Conservation (phyloP, 2,888 invertebrate genomes). For the Polydesmus complanatus region DNA sequence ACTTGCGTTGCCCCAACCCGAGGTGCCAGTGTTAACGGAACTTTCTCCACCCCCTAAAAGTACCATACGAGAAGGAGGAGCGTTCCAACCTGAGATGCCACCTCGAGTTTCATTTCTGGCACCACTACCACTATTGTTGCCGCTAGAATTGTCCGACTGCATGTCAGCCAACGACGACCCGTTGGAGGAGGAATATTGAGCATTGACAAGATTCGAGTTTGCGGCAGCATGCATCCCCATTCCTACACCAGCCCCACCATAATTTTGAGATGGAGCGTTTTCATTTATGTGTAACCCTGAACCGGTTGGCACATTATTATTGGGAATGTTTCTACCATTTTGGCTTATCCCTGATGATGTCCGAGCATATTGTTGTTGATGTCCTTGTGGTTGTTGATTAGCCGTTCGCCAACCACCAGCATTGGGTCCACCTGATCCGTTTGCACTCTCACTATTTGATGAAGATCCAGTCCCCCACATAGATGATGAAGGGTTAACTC, state of each 20-base stretch:
- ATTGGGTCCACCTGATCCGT: neutral
- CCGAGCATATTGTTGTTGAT: neutral
- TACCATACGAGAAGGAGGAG: conserved; percentile 42
- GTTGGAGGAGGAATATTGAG: conserved; percentile 14
- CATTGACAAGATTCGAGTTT: conserved; percentile 13
- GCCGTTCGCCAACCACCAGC: neutral
- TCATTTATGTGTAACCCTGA: neutral
- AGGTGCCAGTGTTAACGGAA: conserved; percentile 53
- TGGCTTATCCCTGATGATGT: conserved; percentile 1
- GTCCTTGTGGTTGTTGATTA: neutral
- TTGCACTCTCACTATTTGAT: conserved; percentile 1
- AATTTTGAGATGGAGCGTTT: conserved; percentile 2
- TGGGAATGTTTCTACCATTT: conserved; percentile 17
- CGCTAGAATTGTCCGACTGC: neutral
- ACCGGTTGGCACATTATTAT: conserved; percentile 10
- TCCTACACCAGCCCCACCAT: conserved; percentile 4
- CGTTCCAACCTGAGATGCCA: conserved; percentile 13
- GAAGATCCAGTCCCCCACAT: conserved; percentile 6
- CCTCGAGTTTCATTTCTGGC: conserved; percentile 10
- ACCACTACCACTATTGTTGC: neutral
- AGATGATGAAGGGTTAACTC: neutral
- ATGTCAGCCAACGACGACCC: conserved; percentile 4
- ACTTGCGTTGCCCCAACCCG: conserved; percentile 49
- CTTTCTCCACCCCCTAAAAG: conserved; percentile 67
- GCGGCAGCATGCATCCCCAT: neutral